phyloP scores from a whole-genome alignment of 2,113 vertebrate species.

The Amblyopsis rosae region DNA sequence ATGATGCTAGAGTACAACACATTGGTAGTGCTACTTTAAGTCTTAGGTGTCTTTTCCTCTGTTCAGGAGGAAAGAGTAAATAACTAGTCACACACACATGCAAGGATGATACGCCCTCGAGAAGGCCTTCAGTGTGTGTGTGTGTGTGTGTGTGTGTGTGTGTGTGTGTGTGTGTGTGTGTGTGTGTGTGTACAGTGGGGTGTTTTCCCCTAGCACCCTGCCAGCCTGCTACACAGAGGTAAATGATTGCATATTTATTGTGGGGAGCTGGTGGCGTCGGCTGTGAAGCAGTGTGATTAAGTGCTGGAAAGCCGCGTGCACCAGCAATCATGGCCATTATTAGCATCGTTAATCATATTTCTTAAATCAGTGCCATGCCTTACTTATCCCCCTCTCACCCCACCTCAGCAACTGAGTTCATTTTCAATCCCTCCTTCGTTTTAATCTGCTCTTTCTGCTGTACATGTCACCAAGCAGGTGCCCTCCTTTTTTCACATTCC shows the following conservation, averaged over 20 bases:
- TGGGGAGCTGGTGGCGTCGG: conserved; percentile 79
- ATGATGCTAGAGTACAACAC: background rate
- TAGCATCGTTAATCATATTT: conserved; percentile 93
- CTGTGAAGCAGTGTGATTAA: conserved; percentile 86
- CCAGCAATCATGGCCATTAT: conserved; percentile 91
- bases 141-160: conserved; percentile 25
- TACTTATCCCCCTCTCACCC: conserved; percentile 34
- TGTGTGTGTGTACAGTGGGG: conserved; percentile 39
- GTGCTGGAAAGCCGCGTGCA: conserved; percentile 82
- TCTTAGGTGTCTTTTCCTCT: background rate
- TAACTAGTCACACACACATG: conserved; percentile 7
- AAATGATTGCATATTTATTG: conserved; percentile 94
- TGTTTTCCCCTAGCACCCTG: conserved; percentile 1
- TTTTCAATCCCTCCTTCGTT: conserved; percentile 40
- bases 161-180: conserved; percentile 30
- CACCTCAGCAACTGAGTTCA: conserved; percentile 7
- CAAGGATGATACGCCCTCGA: conserved; percentile 40
- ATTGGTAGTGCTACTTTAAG: conserved; percentile 4
- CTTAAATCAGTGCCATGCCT: conserved; percentile 41
- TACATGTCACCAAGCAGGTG: conserved; percentile 52
- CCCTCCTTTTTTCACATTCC: conserved; percentile 44
- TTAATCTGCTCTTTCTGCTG: conserved; percentile 20
- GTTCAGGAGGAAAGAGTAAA: conserved; percentile 5
- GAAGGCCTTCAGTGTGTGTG: conserved; percentile 12
- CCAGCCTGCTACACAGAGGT: conserved; percentile 79